Evolutionary conservation across 2,797 vertebrate genomes (phyloP), one percentile per base, ranked within the genome.

Genomic region (Lagocephalus sceleratus): DNA sequence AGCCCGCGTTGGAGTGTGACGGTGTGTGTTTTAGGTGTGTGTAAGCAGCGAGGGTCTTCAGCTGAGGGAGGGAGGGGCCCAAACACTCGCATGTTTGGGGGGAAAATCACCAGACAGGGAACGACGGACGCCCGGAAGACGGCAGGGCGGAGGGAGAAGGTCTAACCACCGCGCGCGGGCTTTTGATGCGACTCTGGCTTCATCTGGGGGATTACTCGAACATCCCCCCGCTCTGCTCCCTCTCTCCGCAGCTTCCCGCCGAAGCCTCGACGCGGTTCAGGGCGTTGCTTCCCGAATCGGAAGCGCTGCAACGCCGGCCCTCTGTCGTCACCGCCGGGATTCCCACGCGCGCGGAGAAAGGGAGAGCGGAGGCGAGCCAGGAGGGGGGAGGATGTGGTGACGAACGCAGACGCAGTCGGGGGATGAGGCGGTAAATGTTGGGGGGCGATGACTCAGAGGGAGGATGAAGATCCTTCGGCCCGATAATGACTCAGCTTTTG

Each of bases 301-400:
- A 78, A 66, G 54, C 63, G 55, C 63, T 80, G 76, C 81, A 61
- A 67, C 68, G 71, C 64, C 73, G 65, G 75, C 71, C 71, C 49
- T 58, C 68, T 85, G 82, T 75, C 82, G 76, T 85, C 82, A 82
- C 53, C 20, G 5, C 23, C 32, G 76, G 85, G 77, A 82, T 87
- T 85, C 77, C 83, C 82, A 82, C 72, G n/a, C 63, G 70, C 70
- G 64, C 42, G 29, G 62, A 66, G 52, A 54, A 8, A 8, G 16
- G 25, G 62, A 52, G 52, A 29, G n/a, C n/a, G 19, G 44, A 54
- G 40, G 42, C 26, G 20, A 40, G 40, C 2, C n/a, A 23, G 48
- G 52, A 0, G 1, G 14, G 12, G 3, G 22, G 29, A 11, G 20
- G 25, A 41, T 5, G 22, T 19, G 70, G 48, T 54, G 54, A 47